These are phyloP conservation scores for Ceyx melanurus DNA, from an alignment of 2,113 vertebrate genomes.

Conservation along the genomic window DNA sequence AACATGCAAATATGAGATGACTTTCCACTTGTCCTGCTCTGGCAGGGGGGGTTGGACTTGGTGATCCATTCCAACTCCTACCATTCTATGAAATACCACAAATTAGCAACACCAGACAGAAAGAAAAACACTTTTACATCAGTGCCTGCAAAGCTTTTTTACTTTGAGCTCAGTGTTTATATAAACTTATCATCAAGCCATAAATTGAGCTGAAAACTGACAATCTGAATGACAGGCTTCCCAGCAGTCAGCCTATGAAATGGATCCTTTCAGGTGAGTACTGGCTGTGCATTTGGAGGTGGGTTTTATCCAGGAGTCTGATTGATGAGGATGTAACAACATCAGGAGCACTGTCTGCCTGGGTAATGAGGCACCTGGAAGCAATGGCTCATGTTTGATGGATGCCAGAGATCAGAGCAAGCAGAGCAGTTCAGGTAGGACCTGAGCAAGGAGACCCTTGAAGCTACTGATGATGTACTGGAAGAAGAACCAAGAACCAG, in stretches of 20 bases:
- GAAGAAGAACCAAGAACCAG: not conserved
- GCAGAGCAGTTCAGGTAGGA: not conserved
- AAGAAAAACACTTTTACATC: not conserved
- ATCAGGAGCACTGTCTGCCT: not conserved
- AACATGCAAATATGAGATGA: not conserved
- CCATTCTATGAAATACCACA: not conserved
- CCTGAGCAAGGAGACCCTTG: rapidly evolving
- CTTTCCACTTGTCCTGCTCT: not conserved
- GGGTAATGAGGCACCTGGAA: not conserved
- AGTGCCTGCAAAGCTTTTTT: not conserved
- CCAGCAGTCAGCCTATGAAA: not conserved
- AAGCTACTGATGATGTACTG: not conserved
- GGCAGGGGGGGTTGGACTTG: too few relatives aligned
- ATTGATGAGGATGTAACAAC: not conserved
- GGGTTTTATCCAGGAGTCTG: not conserved
- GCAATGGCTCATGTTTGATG: not conserved
- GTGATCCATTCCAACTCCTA: too few relatives aligned
- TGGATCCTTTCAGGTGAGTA: not conserved
- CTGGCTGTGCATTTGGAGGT: not conserved
- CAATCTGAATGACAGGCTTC: not conserved
- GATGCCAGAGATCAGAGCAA: not conserved
- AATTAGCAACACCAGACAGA: not conserved
- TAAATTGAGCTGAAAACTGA: not conserved
- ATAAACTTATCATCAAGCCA: not conserved
- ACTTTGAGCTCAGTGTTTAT: not conserved